Evolutionary conservation across 1,140 invertebrate species (phyloP), one percentile per base, ranked within the genome.

Genomic region (Drosophila gunungcola): DNA sequence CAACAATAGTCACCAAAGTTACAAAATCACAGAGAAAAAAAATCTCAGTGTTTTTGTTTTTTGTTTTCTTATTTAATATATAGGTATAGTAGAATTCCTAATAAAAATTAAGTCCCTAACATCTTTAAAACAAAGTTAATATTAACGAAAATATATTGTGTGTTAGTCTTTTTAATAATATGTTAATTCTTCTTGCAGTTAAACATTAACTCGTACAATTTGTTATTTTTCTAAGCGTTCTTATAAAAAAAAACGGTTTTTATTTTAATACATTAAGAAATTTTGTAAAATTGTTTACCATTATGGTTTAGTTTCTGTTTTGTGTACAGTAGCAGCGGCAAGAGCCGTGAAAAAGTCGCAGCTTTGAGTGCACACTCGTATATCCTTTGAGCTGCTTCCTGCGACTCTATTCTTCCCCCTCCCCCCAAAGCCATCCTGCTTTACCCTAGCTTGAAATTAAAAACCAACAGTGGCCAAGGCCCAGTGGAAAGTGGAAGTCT

Each of bases 381-480:
- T 89, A 89, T 84, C 84, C 84, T 88, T 88, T 88, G 83, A 88
- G 83, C 75, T 54, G 48, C 43, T 77, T 42, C 45, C 21, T 52
- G 32, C 32, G 43, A 49, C n/a, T 12, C 1, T 46, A 13, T 10
- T 13, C 11, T 11, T n/a, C 16, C 27, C 32, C 10, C 36, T 43
- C 16, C 27, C 41, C 29, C 11, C 51, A 16, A 45, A 43, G 38
- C 49, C 63, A 38, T 58, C 36, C 39, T 42, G 54, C 54, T 27
- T 42, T 21, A 57, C 53, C 55, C 55, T 67, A 67, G 65, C 52
- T 89, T 78, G 85, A 89, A 89, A 89, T 89, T 85, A 90, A 90
- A 89, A 89, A 89, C 84, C 85, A 89, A 89, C 84, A 89, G 68
- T 84, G 77, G 73, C 84, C 76, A 83, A 83, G 84, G 79, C 84